Evolutionary conservation across 2,888 invertebrate genomes (phyloP).

Genomic region (Platerodrilus igneus): DNA sequence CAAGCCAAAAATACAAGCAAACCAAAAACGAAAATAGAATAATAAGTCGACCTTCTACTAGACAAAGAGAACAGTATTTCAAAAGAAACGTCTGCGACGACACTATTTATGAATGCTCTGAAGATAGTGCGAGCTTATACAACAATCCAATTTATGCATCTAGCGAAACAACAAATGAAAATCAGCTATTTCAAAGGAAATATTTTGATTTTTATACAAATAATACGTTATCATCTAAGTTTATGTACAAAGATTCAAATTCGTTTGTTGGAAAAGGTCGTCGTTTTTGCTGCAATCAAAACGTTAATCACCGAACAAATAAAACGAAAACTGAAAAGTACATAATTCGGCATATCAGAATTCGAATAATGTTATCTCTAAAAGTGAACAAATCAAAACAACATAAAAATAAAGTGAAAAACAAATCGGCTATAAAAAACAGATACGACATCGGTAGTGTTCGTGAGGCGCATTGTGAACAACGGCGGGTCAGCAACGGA

Average conservation of each 20-base stretch:
- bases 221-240: conserved; percentile 10
- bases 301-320: too few species aligned
- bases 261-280: too few species aligned
- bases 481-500: conserved; percentile 45
- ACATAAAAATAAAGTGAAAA: conserved; percentile 31
- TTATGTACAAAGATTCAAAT: conserved; percentile 1
- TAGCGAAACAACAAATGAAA: conserved; percentile 12
- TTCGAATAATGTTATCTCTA: conserved; percentile 63
- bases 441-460: conserved; percentile 17
- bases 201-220: conserved; percentile 24
- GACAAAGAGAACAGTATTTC: too few species aligned
- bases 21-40: too few species aligned
- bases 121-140: conserved; percentile 42
- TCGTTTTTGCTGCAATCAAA: too few species aligned
- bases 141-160: conserved; percentile 44
- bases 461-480: conserved; percentile 40
- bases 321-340: conserved; percentile 53
- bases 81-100: conserved; percentile 45
- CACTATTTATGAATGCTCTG: conserved; percentile 46
- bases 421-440: conserved; percentile 5
- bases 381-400: conserved; percentile 56
- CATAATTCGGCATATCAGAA: conserved; percentile 60
- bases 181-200: conserved; percentile 13
- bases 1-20: too few species aligned
- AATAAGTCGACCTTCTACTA: too few species aligned